These are phyloP conservation scores for Rhizoglyphus robini DNA, from an alignment of 1,140 invertebrate species.

Conservation along the genomic window DNA sequence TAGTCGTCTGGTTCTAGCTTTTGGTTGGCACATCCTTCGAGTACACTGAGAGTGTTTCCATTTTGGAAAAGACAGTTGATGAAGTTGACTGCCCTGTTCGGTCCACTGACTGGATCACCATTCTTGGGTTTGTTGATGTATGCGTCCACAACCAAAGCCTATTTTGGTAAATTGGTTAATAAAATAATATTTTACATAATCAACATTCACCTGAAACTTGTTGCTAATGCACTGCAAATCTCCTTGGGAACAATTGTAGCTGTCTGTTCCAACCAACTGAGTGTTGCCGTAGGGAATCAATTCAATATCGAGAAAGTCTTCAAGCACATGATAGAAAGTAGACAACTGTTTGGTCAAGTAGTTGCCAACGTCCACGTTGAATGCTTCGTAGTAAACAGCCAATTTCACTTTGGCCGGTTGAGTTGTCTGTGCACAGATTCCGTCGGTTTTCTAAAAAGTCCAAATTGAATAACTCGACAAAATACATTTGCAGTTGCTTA, in stretches of 20 bases:
- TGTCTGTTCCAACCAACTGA: neutral
- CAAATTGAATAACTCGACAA: neutral
- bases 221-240: conserved; percentile 1
- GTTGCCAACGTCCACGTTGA: neutral
- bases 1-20: conserved; percentile 12
- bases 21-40: conserved; percentile 12
- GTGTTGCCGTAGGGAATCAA: conserved; percentile 21
- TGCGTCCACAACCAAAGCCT: conserved; percentile 15
- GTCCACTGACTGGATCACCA: conserved; percentile 13
- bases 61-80: conserved; percentile 5
- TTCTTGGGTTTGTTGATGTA: neutral
- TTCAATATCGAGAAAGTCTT: conserved; percentile 22
- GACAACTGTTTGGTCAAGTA: conserved; percentile 6
- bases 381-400: conserved; percentile 5
- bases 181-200: neutral
- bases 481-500: neutral
- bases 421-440: neutral
- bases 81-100: conserved; percentile 18
- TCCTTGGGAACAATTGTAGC: neutral
- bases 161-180: no score
- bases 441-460: neutral
- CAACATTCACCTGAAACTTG: conserved; percentile 4
- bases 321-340: conserved; percentile 20
- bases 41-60: neutral
- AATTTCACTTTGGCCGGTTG: neutral